Evolutionary conservation across 23 tunicate genomes (phyloP), one percentile per base, ranked within the genome.

Genomic region (Halocynthia roretzi): DNA sequence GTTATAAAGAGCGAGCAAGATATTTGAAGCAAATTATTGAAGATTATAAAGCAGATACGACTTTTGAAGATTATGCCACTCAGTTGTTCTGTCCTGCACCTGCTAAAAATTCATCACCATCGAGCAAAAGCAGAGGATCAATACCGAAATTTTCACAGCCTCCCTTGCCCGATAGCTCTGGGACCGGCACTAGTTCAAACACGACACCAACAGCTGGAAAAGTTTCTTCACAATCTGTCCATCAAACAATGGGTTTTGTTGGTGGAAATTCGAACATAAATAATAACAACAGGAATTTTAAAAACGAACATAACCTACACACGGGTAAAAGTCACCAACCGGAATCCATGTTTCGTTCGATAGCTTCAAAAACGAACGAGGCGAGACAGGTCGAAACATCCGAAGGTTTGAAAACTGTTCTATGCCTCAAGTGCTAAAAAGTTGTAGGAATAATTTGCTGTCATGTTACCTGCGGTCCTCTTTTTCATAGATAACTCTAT

Each of bases 1-100:
- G 97, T 54, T 91, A 91, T 77, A 90, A 91, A 65, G 90, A 85
- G 67, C 65, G 97, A 72, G 78, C 87, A 6, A 81, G 86, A 11
- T 91, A 91, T 56, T 72, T 91, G 23, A 77, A 82, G 0, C 87
- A 81, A 55, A 91, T 91, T 56, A 85, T 91, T 58, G 75, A 87
- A 19, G 81, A 85, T n/a, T 91, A 74, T 53, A 80, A 80, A 51
- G 87, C 82, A 80, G 82, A 85, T 12, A 76, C 68, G 21, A 91
- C 97, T 8, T 91, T 85, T 60, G 97, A 91, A 77, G 90, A 91
- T 54, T 91, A 85, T 67, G 75, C 91, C 68, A 75, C 87, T 55
- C 77, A 72, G n/a, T 62, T 91, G 51, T 91, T 81, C 65, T 80
- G 58, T 44, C 97, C 97, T 51, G 87, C 65, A 6, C 83, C 82